Conservation (phyloP, 2,888 invertebrate genomes). For the Brachycybe producta region DNA sequence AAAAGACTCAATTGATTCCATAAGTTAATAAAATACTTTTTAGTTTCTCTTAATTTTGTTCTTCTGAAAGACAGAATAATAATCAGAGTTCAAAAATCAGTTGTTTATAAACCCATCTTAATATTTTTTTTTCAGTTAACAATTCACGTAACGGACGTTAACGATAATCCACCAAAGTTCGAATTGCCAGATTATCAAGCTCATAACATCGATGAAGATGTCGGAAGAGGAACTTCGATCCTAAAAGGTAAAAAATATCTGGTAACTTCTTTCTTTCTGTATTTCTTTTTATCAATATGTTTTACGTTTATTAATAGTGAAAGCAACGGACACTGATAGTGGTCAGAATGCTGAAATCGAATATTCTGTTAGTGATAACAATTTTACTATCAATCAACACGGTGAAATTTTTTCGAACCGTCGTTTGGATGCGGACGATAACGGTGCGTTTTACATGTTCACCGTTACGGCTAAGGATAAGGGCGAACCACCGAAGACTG, state of each 20-base stretch:
- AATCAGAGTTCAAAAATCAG: too few species aligned
- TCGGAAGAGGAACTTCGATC: constrained; percentile 79
- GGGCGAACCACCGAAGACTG: constrained; percentile 82
- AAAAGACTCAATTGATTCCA: background rate
- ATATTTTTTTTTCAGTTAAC: constrained; percentile 52
- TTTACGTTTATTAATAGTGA: constrained; percentile 40
- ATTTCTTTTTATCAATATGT: background rate
- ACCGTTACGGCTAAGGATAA: constrained; percentile 87
- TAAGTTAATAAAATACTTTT: background rate
- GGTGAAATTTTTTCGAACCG: constrained; percentile 87
- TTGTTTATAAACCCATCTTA: too few species aligned
- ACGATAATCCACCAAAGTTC: constrained; percentile 94
- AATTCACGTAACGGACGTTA: constrained; percentile 87
- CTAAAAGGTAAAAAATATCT: constrained; percentile 47
- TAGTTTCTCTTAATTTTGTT: too few species aligned
- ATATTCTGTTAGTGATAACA: constrained; percentile 80
- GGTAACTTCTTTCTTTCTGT: background rate
- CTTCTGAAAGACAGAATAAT: too few species aligned
- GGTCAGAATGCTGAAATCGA: constrained; percentile 90
- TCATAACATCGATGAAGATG: constrained; percentile 90
- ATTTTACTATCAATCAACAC: constrained; percentile 84
- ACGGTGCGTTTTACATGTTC: constrained; percentile 92
- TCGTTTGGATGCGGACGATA: constrained; percentile 88
- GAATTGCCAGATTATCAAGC: constrained; percentile 94
- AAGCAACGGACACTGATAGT: constrained; percentile 89